These are phyloP conservation scores for Prorops nasuta DNA, from an alignment of 1,140 invertebrate species.

Conservation along the genomic window DNA sequence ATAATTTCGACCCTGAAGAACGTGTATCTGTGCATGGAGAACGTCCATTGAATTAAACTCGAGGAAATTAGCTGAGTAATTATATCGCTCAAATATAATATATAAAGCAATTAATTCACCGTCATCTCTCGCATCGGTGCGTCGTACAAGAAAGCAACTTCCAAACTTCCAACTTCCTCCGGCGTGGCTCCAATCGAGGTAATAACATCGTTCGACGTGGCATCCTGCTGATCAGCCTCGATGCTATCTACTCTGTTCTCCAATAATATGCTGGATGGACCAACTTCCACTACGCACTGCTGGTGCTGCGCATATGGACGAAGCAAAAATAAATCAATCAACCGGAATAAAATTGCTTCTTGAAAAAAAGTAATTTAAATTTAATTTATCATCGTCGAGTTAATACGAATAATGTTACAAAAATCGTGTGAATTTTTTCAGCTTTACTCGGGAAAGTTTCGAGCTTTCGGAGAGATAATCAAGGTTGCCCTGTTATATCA, in stretches of 20 bases:
- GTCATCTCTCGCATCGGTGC: slow-evolving; percentile 87
- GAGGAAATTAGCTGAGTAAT: neutral
- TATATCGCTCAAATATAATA: neutral
- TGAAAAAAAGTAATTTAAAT: too few relatives aligned
- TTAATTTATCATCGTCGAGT: too few relatives aligned
- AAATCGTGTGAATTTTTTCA: too few relatives aligned
- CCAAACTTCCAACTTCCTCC: slow-evolving; percentile 71
- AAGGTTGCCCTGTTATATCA: too few relatives aligned
- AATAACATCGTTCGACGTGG: slow-evolving; percentile 35
- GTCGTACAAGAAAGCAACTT: slow-evolving; percentile 86
- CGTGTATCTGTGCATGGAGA: slow-evolving; percentile 59
- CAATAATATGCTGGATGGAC: slow-evolving; percentile 39
- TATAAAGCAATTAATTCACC: slow-evolving; percentile 40
- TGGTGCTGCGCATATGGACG: too few relatives aligned
- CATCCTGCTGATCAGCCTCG: slow-evolving; percentile 42
- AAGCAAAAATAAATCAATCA: neutral
- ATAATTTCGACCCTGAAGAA: slow-evolving; percentile 83
- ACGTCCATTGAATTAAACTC: neutral
- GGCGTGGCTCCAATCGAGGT: slow-evolving; percentile 39
- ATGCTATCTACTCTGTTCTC: slow-evolving; percentile 45
- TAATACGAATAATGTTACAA: too few relatives aligned
- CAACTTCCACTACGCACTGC: slow-evolving; percentile 53
- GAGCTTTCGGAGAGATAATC: too few relatives aligned
- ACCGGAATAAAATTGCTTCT: neutral
- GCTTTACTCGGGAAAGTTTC: too few relatives aligned